These are phyloP conservation scores for Cyprinodon brontotheroides DNA, from an alignment of 2,113 vertebrate genomes.

Conservation along the genomic window DNA sequence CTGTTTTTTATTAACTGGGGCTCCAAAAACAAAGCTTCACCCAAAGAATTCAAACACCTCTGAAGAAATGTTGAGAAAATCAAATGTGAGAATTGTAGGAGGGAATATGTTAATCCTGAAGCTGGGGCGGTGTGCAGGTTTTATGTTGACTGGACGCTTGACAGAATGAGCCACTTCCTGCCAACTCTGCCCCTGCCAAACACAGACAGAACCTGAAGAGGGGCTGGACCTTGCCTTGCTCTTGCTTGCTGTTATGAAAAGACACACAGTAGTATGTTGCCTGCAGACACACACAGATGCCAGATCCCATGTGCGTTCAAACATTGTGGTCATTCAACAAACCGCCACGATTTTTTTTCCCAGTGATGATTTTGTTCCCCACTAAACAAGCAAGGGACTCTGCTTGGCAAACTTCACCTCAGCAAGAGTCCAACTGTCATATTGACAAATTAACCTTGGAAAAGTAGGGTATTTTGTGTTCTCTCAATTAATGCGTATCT, in stretches of 20 bases:
- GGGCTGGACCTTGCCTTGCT: constrained; percentile 56
- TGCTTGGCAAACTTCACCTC: constrained; percentile 71
- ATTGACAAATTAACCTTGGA: constrained; percentile 78
- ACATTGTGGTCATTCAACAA: constrained; percentile 19
- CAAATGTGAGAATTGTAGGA: constrained; percentile 45
- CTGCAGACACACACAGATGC: constrained; percentile 13
- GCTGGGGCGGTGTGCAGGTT: constrained; percentile 38
- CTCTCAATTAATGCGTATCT: constrained; percentile 6
- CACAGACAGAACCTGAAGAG: constrained; percentile 63
- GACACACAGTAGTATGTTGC: constrained; percentile 31
- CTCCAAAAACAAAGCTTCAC: neutral
- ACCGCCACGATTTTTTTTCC: constrained; percentile 61
- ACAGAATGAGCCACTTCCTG: constrained; percentile 63
- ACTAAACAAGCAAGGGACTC: constrained; percentile 64
- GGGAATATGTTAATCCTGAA: constrained; percentile 39
- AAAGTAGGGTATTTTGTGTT: constrained; percentile 59
- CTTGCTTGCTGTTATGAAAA: constrained; percentile 63
- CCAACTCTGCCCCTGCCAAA: constrained; percentile 64
- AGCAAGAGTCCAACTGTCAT: constrained; percentile 75
- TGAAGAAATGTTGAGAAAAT: constrained; percentile 50
- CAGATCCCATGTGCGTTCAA: constrained; percentile 5
- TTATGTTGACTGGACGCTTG: constrained; percentile 73
- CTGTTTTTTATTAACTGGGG: constrained; percentile 1
- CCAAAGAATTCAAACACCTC: constrained; percentile 41
- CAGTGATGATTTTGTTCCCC: constrained; percentile 69